These are phyloP conservation scores for Lagodon rhomboides DNA, from an alignment of 2,797 vertebrate genomes.

Conservation along the genomic window DNA sequence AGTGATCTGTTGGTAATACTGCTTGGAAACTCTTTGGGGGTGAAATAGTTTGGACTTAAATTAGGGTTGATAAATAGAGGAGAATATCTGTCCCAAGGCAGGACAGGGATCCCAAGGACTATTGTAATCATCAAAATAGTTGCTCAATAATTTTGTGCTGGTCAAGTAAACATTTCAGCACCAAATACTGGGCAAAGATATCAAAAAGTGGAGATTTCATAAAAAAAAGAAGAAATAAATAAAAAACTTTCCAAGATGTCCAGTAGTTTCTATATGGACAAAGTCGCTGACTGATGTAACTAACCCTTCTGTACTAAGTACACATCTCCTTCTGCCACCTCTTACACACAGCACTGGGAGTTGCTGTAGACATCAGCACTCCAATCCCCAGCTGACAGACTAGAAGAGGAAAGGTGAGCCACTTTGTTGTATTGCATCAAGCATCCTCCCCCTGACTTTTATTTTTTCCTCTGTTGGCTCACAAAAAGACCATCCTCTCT, in stretches of 20 bases:
- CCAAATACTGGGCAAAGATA: no score
- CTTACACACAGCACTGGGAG: constrained; percentile 37
- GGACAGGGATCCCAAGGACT: no score
- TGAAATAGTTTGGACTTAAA: no score
- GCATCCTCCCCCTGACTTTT: constrained; percentile 22
- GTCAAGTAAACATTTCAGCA: no score
- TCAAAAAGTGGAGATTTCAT: no score
- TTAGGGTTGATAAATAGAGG: no score
- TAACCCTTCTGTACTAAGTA: constrained; percentile 3
- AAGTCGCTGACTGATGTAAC: constrained; percentile 5
- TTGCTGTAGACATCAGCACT: constrained; percentile 51
- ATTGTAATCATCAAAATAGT: no score
- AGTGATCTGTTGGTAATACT: no score
- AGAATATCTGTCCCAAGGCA: no score
- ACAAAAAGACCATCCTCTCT: constrained; percentile 34
- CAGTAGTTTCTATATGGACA: neutral
- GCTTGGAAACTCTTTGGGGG: no score
- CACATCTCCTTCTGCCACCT: constrained; percentile 29
- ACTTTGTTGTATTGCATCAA: constrained; percentile 56
- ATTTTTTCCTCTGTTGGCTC: constrained; percentile 46
- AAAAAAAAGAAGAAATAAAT: no score
- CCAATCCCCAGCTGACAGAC: constrained; percentile 37
- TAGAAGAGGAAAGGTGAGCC: constrained; percentile 49
- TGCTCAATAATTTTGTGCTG: no score
- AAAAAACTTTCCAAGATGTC: neutral